phyloP scores from a whole-genome alignment of 2,797 vertebrate genomes.

The Notolabrus celidotus region DNA sequence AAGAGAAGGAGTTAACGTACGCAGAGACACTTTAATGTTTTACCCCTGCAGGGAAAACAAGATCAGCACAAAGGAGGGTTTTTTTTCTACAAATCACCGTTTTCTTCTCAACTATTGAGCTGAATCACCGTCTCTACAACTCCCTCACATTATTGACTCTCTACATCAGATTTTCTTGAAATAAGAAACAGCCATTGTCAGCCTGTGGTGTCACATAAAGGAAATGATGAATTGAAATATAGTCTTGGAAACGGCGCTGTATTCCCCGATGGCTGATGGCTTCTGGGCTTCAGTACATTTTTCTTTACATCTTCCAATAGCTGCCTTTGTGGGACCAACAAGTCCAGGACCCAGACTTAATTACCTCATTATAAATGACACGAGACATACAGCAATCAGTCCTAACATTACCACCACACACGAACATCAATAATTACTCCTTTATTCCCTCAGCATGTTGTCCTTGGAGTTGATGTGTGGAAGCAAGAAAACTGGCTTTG shows the following conservation, averaged over 20 bases:
- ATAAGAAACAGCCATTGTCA: no score
- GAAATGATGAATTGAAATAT: neutral
- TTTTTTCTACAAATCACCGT: slow-evolving; percentile 43
- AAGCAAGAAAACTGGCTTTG: no score
- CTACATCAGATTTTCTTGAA: neutral
- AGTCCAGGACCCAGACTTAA: neutral
- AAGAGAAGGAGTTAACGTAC: slow-evolving; percentile 45
- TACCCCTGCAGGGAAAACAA: slow-evolving; percentile 43
- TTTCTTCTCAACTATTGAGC: slow-evolving; percentile 8
- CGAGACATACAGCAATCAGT: no score
- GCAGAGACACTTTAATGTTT: slow-evolving; percentile 20
- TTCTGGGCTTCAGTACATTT: neutral
- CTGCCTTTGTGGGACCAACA: no score
- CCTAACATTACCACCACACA: no score
- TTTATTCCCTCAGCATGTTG: no score
- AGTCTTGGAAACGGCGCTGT: neutral
- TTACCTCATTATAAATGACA: neutral
- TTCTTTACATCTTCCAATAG: neutral
- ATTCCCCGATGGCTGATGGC: neutral
- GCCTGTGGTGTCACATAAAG: neutral
- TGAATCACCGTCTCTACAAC: slow-evolving; percentile 19
- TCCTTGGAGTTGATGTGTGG: no score
- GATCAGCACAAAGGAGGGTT: slow-evolving; percentile 13
- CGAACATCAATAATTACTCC: no score
- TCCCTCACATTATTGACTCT: slow-evolving; percentile 22